These are phyloP conservation scores for Chondrilla cf. caribensis DNA, from an alignment of 37 sponge, comb jelly and placozoan genomes.

Conservation along the genomic window DNA sequence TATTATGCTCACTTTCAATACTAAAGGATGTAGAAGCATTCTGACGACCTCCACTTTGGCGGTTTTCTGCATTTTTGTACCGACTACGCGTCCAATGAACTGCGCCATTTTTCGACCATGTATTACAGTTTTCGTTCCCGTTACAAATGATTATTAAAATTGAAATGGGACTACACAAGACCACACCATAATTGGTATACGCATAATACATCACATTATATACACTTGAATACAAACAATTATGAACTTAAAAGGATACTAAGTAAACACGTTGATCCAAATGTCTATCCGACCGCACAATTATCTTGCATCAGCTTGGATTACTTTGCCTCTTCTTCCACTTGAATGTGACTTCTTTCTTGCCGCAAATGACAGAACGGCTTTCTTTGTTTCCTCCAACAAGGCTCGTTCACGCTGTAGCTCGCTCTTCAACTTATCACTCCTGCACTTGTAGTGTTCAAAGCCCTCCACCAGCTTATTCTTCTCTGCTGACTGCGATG, in stretches of 20 bases:
- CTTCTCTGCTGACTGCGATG: not conserved
- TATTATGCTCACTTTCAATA: conserved; percentile 73
- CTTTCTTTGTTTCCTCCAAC: not conserved
- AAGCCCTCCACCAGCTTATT: not conserved
- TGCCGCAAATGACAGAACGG: not conserved
- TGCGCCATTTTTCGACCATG: conserved; percentile 38
- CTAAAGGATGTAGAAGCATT: conserved; percentile 66
- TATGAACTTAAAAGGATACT: too few species aligned
- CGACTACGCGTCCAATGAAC: conserved; percentile 72
- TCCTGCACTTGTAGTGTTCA: not conserved
- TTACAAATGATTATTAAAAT: not conserved
- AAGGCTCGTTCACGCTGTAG: not conserved
- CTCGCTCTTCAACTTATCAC: not conserved
- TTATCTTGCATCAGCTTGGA: too few species aligned
- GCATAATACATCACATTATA: too few species aligned
- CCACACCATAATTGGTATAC: too few species aligned
- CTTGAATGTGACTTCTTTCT: conserved; percentile 11
- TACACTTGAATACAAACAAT: too few species aligned
- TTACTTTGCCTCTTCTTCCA: too few species aligned
- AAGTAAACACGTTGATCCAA: too few species aligned
- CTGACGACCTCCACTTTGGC: conserved; percentile 76
- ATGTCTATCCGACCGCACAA: too few species aligned
- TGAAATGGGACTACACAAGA: too few species aligned
- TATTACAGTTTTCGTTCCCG: not conserved
- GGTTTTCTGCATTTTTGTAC: conserved; percentile 79